A percentile compares a stretch with the other conserved stretches of the same genome.
Conservation (phyloP, 2,113 vertebrate genomes). For the Hystrix brachyura region DNA sequence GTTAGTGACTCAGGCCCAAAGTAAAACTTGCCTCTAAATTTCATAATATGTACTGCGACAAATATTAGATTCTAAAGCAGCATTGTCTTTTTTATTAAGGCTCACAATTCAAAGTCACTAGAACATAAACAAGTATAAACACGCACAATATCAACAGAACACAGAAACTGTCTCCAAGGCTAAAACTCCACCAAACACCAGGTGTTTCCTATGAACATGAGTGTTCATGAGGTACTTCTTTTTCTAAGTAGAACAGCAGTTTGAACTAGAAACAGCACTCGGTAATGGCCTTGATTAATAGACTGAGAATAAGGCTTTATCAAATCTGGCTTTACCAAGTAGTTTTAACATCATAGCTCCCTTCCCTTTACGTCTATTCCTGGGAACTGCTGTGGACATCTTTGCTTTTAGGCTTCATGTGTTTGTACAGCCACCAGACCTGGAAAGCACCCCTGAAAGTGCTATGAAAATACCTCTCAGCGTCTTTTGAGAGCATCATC, state of each 20-base stretch:
- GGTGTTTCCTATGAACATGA: not conserved
- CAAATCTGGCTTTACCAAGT: slow-evolving; percentile 31
- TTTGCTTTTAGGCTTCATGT: not conserved
- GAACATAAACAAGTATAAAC: slow-evolving; percentile 30
- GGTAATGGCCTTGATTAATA: not conserved
- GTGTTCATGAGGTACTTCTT: not conserved
- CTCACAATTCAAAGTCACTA: slow-evolving; percentile 51
- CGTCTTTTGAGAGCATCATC: not conserved
- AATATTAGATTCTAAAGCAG: slow-evolving; percentile 43
- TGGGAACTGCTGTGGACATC: not conserved
- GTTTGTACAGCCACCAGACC: not conserved
- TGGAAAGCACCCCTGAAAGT: not conserved
- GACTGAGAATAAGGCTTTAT: not conserved
- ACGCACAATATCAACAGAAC: not conserved
- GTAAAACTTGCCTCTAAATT: slow-evolving; percentile 55
- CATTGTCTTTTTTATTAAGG: slow-evolving; percentile 49
- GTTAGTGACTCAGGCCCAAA: slow-evolving; percentile 20
- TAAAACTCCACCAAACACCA: not conserved
- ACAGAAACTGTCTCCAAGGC: slow-evolving; percentile 10
- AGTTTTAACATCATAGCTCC: slow-evolving; percentile 32
- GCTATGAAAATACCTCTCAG: not conserved
- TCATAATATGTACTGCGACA: slow-evolving; percentile 34
- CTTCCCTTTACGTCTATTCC: not conserved
- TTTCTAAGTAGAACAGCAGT: not conserved
- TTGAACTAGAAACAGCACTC: slow-evolving; percentile 23